These are phyloP conservation scores for Barypeithes pellucidus DNA, from an alignment of 2,888 invertebrate species.

Conservation along the genomic window DNA sequence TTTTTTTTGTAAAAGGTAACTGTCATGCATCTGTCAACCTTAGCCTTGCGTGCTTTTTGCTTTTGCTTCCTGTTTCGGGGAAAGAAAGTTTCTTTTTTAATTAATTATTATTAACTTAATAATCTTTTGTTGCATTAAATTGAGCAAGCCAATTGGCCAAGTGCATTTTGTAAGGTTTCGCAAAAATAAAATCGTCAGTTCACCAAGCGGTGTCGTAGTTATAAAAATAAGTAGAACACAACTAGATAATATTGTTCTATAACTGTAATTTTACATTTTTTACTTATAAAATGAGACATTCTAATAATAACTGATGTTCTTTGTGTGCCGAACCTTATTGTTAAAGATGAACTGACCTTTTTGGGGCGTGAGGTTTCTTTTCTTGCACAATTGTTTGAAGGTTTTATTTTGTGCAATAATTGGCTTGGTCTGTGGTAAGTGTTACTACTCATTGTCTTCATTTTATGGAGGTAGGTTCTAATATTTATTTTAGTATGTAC, in stretches of 20 bases:
- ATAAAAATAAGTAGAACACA: conserved; percentile 37
- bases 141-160: conserved; percentile 9
- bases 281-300: conserved; percentile 40
- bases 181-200: conserved; percentile 4
- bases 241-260: conserved; percentile 28
- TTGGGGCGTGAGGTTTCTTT: conserved; percentile 34
- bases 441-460: neutral
- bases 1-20: conserved; percentile 49
- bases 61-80: conserved; percentile 40
- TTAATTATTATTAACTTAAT: conserved; percentile 29
- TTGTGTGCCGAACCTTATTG: conserved; percentile 44
- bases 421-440: conserved; percentile 25
- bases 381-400: conserved; percentile 42
- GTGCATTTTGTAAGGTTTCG: conserved; percentile 22
- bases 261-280: conserved; percentile 45
- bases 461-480: neutral
- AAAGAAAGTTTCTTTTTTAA: conserved; percentile 44
- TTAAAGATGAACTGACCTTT: conserved; percentile 46
- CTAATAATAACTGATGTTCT: conserved; percentile 44
- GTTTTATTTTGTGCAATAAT: conserved; percentile 37
- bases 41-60: conserved; percentile 51
- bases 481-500: neutral
- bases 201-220: neutral
- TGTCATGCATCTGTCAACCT: conserved; percentile 53
- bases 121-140: conserved; percentile 13